Percentiles rank a stretch among this genome's conserved stretches.
Evolutionary conservation across 2,113 vertebrate genomes (phyloP).

Genomic region (Nycticryphes semicollaris): DNA sequence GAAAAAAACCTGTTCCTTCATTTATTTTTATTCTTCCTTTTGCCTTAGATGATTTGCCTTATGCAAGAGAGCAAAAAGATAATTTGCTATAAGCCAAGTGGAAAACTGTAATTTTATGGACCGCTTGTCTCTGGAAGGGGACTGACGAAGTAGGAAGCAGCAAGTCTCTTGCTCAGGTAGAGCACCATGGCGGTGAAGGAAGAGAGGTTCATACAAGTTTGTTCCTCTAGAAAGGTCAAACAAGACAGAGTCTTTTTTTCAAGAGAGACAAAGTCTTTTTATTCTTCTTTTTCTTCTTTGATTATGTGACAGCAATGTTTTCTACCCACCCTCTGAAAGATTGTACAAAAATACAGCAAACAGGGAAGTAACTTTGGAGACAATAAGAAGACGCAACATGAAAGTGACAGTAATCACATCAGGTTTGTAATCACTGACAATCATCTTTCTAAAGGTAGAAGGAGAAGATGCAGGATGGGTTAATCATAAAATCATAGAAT

Average conservation of each 20-base stretch:
- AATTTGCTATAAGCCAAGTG: neutral
- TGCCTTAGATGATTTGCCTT: neutral
- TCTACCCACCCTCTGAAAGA: neutral
- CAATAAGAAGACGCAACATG: neutral
- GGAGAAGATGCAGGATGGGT: neutral
- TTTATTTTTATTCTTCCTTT: neutral
- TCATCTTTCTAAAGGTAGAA: neutral
- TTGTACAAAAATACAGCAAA: neutral
- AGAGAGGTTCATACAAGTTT: neutral
- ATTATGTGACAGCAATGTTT: neutral
- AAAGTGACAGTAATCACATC: neutral
- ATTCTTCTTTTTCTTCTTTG: neutral
- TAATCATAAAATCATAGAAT: too few relatives aligned
- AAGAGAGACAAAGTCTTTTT: too few relatives aligned
- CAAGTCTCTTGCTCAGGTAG: neutral
- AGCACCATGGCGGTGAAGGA: neutral
- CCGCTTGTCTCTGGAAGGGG: neutral
- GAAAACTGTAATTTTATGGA: conserved; percentile 6
- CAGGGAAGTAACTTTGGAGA: neutral
- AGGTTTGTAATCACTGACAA: neutral
- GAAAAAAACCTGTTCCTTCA: neutral
- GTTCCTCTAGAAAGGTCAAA: neutral
- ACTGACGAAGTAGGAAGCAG: neutral
- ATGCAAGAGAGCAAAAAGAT: neutral
- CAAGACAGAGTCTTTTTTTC: neutral